Base-by-base conservation (phyloP, 2,113 vertebrate genomes). In the Menidia beryllina region DNA sequence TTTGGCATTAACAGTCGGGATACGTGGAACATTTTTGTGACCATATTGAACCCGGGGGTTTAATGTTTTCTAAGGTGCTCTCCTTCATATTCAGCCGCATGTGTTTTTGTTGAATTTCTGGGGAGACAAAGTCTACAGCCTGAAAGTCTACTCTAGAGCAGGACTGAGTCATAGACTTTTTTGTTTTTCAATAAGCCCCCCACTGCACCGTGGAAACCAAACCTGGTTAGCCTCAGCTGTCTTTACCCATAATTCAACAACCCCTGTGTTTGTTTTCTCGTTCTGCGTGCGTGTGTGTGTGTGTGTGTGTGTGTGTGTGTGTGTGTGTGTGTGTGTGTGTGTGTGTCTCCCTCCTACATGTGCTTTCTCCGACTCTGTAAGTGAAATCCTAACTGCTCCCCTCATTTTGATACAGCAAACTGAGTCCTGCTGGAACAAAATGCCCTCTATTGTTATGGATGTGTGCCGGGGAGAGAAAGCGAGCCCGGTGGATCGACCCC, bases 21-120 rank as follows among this genome's bases (percentile, higher is more conserved):
- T 87, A 93, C 90, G 88, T 93, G 91, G 91, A 94, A 92, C 89
- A 88, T 93, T 92, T 91, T 90, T 75, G 67, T 82, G 87, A 90
- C 91, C 80, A 79, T 83, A 77, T 47, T 89, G 82, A 89, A 88
- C 86, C 82, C 83, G 72, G 59, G 81, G 83, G 89, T 86, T 92
- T 87, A 77, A 82, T 92, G 91, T 90, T 92, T 90, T 92, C 85
- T 66, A 88, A 91, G 86, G 89, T 91, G 87, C 89, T 92, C 88
- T 85, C 75, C 86, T 88, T 90, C 87, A 72, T 82, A 82, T 91
- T 88, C 63, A 8, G 63, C 85, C 76, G 85, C 86, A 84, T 86
- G 86, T 90, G 88, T 89, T 92, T 91, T 88, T 78, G 79, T 77
- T 86, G 69, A 83, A 72, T 84, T 88, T 83, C 81, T 65, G 55